Percentiles rank a stretch among this genome's conserved stretches.
Conservation (phyloP, 2,113 vertebrate genomes). For the Fulmarus glacialis region DNA sequence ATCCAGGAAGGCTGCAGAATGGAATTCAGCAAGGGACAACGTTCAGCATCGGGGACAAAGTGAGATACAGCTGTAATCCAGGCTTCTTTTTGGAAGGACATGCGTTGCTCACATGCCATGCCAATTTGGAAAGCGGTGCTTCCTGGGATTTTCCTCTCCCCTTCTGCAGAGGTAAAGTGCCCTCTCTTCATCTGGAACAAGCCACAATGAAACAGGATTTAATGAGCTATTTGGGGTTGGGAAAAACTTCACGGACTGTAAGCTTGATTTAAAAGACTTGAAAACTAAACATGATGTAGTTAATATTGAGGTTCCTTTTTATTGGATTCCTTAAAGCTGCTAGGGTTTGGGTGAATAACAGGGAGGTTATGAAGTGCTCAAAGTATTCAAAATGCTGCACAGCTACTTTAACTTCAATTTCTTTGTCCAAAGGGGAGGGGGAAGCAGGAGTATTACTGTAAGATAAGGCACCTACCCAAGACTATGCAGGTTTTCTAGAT, state of each 20-base stretch:
- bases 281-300: not conserved
- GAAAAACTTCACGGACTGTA: not conserved
- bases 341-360: not conserved
- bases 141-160: constrained; percentile 98
- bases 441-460: not conserved
- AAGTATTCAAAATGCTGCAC: not conserved
- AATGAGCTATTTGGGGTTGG: not conserved
- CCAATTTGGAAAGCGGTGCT: constrained; percentile 83
- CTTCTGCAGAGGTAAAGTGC: constrained; percentile 90
- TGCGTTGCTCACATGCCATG: constrained; percentile 91
- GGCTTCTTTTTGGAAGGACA: constrained; percentile 96
- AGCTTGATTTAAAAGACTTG: not conserved
- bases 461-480: not conserved
- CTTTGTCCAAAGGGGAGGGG: not conserved
- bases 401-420: not conserved
- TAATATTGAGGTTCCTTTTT: not conserved
- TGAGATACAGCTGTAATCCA: constrained; percentile 92
- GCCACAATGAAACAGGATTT: not conserved
- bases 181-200: not conserved
- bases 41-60: constrained; percentile 95
- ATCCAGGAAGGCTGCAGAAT: constrained; percentile 91
- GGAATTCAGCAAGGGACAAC: constrained; percentile 92
- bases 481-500: not conserved
- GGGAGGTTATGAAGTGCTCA: not conserved
- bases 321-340: not conserved